These are phyloP conservation scores for Sinella curviseta DNA, from an alignment of 1,140 invertebrate species.

Conservation along the genomic window DNA sequence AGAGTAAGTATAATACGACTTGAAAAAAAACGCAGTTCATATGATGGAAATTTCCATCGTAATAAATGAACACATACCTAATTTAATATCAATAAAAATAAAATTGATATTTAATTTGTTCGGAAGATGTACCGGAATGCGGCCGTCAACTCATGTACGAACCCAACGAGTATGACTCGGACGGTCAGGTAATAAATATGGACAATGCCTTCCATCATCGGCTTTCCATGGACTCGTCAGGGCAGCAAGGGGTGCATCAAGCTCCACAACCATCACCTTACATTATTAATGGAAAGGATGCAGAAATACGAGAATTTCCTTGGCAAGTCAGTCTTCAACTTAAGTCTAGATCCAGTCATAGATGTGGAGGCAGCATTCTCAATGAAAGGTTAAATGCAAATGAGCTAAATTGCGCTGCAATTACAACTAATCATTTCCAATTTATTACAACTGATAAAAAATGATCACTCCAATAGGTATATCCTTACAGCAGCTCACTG, in stretches of 20 bases:
- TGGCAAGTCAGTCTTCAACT: slow-evolving; percentile 54
- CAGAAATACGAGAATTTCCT: slow-evolving; percentile 54
- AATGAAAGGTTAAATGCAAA: slow-evolving; percentile 53
- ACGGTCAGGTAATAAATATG: background rate
- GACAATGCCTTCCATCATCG: background rate
- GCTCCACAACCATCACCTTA: slow-evolving; percentile 38
- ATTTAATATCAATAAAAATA: background rate
- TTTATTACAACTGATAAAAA: background rate
- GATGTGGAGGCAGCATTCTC: slow-evolving; percentile 65
- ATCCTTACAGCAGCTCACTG: slow-evolving; percentile 66
- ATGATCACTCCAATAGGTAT: slow-evolving; percentile 49
- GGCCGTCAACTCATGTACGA: slow-evolving; percentile 37
- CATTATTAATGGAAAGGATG: slow-evolving; percentile 53
- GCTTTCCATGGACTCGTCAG: background rate
- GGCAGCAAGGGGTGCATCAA: background rate
- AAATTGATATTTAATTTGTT: background rate
- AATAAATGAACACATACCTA: background rate
- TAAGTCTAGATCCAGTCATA: slow-evolving; percentile 54
- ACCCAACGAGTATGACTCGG: slow-evolving; percentile 18
- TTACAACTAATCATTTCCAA: no score
- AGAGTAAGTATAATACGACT: slow-evolving; percentile 28
- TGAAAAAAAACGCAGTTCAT: no score
- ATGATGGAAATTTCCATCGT: background rate
- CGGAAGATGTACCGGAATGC: slow-evolving; percentile 23
- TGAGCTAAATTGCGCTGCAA: no score